These are phyloP conservation scores for Artibeus jamaicensis DNA, from an alignment of 2,797 vertebrate species.

Conservation along the genomic window DNA sequence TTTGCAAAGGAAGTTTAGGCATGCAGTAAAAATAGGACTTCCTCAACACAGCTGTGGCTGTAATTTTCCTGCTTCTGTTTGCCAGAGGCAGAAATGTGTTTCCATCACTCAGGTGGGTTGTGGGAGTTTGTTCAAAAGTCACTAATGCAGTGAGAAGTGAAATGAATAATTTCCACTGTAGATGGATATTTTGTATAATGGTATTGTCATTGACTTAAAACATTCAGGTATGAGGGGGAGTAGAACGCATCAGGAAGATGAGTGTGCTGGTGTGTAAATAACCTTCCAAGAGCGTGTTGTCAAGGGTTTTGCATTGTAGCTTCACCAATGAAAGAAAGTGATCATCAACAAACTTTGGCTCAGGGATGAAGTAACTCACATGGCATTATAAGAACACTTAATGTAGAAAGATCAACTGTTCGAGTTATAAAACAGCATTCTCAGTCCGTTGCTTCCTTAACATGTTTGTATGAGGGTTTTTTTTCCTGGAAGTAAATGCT, in stretches of 20 bases:
- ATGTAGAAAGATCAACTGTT: background rate
- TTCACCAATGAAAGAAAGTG: background rate
- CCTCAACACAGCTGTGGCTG: background rate
- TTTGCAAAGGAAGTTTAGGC: slow-evolving; percentile 27
- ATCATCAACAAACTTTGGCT: background rate
- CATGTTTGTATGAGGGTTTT: slow-evolving; percentile 37
- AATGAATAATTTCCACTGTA: slow-evolving; percentile 11
- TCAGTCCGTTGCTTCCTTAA: slow-evolving; percentile 18
- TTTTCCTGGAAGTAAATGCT: slow-evolving; percentile 42
- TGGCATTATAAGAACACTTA: background rate
- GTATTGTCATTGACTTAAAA: background rate
- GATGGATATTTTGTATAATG: background rate
- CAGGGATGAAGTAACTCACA: slow-evolving; percentile 9
- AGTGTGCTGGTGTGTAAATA: slow-evolving; percentile 15
- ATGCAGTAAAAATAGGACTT: background rate
- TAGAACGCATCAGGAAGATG: background rate
- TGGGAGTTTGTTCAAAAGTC: slow-evolving; percentile 26
- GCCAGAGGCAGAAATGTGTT: background rate
- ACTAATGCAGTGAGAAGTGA: background rate
- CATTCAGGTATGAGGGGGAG: background rate
- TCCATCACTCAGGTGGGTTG: background rate
- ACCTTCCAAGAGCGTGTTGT: background rate
- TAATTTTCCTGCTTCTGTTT: slow-evolving; percentile 16
- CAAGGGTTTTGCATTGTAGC: background rate
- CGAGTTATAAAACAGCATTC: background rate